phyloP scores from a whole-genome alignment of 2,113 vertebrate species.

The Cariama cristata region DNA sequence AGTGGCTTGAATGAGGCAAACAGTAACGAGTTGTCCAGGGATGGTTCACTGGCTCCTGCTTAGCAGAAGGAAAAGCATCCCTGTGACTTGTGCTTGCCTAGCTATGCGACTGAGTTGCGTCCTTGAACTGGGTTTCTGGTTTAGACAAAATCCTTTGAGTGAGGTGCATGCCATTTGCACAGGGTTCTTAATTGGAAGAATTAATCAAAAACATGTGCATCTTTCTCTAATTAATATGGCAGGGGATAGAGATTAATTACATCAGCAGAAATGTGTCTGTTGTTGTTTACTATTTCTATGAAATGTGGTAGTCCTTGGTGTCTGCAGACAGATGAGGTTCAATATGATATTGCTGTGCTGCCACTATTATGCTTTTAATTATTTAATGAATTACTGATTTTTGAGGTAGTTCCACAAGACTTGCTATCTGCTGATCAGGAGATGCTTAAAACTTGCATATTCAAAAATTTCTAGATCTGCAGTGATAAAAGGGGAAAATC shows the following conservation, averaged over 20 bases:
- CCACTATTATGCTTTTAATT: neutral
- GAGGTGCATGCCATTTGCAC: neutral
- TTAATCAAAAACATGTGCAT: neutral
- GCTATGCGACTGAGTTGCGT: neutral
- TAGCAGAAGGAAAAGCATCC: neutral
- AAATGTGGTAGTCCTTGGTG: neutral
- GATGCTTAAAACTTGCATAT: neutral
- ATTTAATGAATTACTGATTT: neutral
- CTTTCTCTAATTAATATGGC: neutral
- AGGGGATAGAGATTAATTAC: neutral
- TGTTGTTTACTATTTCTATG: neutral
- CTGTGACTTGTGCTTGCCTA: conserved; percentile 5
- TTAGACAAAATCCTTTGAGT: neutral
- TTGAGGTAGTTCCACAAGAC: neutral
- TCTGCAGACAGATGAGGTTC: neutral
- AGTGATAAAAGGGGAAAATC: neutral
- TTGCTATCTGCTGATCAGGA: neutral
- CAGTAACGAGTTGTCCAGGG: neutral
- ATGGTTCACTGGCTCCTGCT: neutral
- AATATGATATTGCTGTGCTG: neutral
- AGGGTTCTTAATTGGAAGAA: neutral
- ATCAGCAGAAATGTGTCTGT: neutral
- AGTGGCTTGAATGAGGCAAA: neutral
- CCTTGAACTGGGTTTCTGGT: neutral
- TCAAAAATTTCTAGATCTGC: neutral